Percentiles rank a stretch among this genome's conserved stretches.
phyloP scores from a whole-genome alignment of 2,888 invertebrate species.

The Eupithecia subfuscata region DNA sequence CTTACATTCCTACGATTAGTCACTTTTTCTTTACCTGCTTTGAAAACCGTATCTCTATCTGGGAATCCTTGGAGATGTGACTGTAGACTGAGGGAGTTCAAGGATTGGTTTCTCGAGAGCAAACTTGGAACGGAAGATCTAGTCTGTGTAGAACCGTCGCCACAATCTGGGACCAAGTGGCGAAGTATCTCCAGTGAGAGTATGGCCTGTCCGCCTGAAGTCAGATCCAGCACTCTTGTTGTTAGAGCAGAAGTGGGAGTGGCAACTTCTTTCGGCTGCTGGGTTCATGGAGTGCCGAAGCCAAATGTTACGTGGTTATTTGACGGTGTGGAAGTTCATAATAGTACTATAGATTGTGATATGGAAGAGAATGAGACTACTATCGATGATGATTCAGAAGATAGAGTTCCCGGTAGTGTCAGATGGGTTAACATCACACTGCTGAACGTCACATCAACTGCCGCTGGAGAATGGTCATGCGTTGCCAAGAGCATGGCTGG shows the following conservation, averaged over 20 bases:
- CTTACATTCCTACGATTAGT: constrained; percentile 86
- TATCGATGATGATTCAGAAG: constrained; percentile 73
- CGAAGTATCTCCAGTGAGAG: constrained; percentile 88
- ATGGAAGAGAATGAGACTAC: constrained; percentile 77
- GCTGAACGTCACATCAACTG: constrained; percentile 91
- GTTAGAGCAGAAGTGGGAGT: constrained; percentile 91
- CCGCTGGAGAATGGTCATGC: constrained; percentile 94
- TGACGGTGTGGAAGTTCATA: constrained; percentile 85
- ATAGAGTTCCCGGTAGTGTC: constrained; percentile 78
- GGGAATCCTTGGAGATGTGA: constrained; percentile 96
- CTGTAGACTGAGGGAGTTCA: constrained; percentile 92
- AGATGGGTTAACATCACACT: constrained; percentile 93
- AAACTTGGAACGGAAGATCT: constrained; percentile 91
- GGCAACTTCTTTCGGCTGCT: constrained; percentile 92
- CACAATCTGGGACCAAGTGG: constrained; percentile 89
- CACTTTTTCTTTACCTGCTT: constrained; percentile 87
- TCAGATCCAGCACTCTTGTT: constrained; percentile 85
- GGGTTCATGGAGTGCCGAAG: constrained; percentile 92
- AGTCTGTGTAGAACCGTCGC: constrained; percentile 88
- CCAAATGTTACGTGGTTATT: constrained; percentile 93
- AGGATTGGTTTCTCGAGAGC: constrained; percentile 92
- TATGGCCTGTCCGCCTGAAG: constrained; percentile 92
- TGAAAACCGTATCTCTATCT: constrained; percentile 92
- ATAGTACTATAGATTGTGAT: constrained; percentile 77
- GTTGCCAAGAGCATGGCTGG: constrained; percentile 88